Percentiles rank a stretch among this genome's conserved stretches.
Evolutionary conservation across 2,888 invertebrate genomes (phyloP).

Genomic region (Lysandra coridon): DNA sequence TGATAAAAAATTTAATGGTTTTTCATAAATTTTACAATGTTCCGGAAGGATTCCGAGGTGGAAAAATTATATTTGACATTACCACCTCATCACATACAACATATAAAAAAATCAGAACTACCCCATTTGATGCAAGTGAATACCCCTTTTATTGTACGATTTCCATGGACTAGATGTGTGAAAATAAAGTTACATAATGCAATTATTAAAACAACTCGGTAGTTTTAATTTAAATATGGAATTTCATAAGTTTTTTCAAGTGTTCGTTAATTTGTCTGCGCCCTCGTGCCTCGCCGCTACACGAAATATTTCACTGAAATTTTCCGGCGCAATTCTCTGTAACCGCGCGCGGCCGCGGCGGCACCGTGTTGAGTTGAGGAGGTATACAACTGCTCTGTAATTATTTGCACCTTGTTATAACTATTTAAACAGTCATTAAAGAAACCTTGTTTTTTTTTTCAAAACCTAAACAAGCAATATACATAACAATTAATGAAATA

Average conservation of each 20-base stretch:
- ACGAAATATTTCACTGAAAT: conserved; percentile 36
- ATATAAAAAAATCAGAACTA: too few species aligned
- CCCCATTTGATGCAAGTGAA: too few species aligned
- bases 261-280: neutral
- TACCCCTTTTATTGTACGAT: too few species aligned
- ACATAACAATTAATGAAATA: too few species aligned
- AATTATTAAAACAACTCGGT: neutral
- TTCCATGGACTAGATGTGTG: neutral
- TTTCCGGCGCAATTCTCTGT: neutral
- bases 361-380: neutral
- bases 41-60: too few species aligned
- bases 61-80: too few species aligned
- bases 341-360: neutral
- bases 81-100: too few species aligned
- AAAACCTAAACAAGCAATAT: neutral
- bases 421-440: neutral
- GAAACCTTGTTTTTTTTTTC: neutral
- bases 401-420: neutral
- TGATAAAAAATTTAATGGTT: too few species aligned
- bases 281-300: neutral
- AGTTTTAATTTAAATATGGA: conserved; percentile 2
- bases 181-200: neutral
- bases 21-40: too few species aligned
- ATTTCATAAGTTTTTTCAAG: neutral
- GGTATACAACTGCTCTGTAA: neutral